Base-by-base conservation (phyloP, 2,888 invertebrate genomes). In the Tipula lateralis region DNA sequence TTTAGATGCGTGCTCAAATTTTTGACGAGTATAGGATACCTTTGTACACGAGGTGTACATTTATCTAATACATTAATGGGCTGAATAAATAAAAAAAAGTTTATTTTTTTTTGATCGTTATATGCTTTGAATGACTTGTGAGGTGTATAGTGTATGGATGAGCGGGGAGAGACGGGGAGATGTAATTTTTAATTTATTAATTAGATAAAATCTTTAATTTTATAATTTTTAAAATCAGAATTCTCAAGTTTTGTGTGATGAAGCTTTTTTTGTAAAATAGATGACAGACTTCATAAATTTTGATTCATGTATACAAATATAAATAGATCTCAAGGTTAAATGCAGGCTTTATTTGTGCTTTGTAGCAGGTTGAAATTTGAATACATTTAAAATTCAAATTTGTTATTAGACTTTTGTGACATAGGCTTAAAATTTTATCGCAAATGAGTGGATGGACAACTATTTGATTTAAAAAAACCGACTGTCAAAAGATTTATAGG, bases 251-350 rank as follows among this genome's bases (percentile, higher is more conserved):
- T 24, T 66, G 9, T 66, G 24, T 66, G 66, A 66, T 66, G 19
- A 66, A 66, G 66, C 66, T 66, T 66, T 66, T 66, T 66, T 66
- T 24, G 19, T 24, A 66, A 66, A 66, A 24, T 66, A 24, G 24
- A 66, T 66, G 66, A 66, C 66, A 66, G 66, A 66, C 66, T 66
- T 66, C n/a, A n/a, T n/a, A n/a, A n/a, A n/a, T n/a, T 66, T 24
- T 24, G 66, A 66, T 24, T 66, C 66, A 66, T 66, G 1, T 66
- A 19, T 24, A 24, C 12, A 50, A 16, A n/a, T 66, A 24, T 66
- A 66, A 1, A 44, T 9, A 66, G 44, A 9, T 66, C 24, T 24
- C 66, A 66, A 66, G 66, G 66, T 12, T 66, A 66, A 44, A 24
- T 66, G 24, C 66, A 66, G 66, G 66, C 66, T 66, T 66, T 66